Percentiles rank a stretch among this genome's conserved stretches.
Evolutionary conservation across 2,888 invertebrate species (phyloP).

Genomic region (Neria commutata): DNA sequence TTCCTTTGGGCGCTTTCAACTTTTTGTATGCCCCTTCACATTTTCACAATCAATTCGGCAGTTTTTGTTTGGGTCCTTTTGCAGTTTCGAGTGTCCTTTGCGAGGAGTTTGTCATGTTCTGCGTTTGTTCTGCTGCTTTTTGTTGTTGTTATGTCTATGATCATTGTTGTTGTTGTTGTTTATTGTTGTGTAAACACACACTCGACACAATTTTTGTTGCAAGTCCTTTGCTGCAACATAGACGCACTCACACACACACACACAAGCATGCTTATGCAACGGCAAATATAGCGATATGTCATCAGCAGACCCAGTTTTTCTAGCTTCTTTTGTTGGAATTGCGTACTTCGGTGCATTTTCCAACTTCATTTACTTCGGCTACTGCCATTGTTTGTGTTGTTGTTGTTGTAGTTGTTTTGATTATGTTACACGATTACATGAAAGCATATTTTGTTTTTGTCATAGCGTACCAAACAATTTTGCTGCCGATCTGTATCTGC

Average conservation of each 20-base stretch:
- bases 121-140: slow-evolving; percentile 25
- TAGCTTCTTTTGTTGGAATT: not conserved
- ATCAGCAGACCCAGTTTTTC: not conserved
- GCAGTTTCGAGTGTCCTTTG: slow-evolving; percentile 18
- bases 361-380: too few species aligned
- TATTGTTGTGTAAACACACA: slow-evolving; percentile 31
- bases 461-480: not conserved
- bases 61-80: not conserved
- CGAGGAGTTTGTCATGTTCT: too few species aligned
- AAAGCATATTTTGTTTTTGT: too few species aligned
- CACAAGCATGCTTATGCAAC: not conserved
- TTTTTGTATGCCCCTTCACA: slow-evolving; percentile 8
- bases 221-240: not conserved
- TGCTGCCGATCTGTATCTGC: not conserved
- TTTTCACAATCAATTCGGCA: not conserved
- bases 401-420: too few species aligned
- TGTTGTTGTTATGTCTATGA: slow-evolving; percentile 14
- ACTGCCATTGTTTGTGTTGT: not conserved
- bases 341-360: slow-evolving; percentile 2
- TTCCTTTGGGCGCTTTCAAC: slow-evolving; percentile 18
- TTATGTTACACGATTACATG: too few species aligned
- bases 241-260: too few species aligned
- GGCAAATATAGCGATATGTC: not conserved
- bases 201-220: slow-evolving; percentile 43
- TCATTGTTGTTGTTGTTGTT: slow-evolving; percentile 9